phyloP scores from a whole-genome alignment of 2,113 vertebrate species.

The Prunella himalayana region DNA sequence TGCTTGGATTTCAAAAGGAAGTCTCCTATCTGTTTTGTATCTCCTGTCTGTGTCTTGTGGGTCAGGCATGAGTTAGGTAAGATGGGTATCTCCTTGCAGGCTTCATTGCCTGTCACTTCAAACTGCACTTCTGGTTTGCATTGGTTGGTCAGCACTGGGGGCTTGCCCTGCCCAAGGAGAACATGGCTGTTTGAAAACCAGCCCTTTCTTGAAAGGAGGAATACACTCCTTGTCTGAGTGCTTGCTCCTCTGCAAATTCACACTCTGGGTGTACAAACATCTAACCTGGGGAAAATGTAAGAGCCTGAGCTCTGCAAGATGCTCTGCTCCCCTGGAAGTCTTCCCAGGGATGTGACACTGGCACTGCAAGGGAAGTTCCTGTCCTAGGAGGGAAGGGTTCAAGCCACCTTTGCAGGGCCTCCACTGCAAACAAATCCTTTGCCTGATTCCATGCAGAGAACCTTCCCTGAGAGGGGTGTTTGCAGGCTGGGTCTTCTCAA shows the following conservation, averaged over 20 bases:
- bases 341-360: background rate
- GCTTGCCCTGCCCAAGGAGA: background rate
- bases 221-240: background rate
- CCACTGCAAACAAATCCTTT: background rate
- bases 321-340: background rate
- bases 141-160: background rate
- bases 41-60: background rate
- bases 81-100: background rate
- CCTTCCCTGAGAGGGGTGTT: background rate
- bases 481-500: background rate
- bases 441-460: background rate
- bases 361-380: background rate
- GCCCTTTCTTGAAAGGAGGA: background rate
- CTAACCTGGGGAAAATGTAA: background rate
- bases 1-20: background rate
- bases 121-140: background rate
- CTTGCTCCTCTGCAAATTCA: background rate
- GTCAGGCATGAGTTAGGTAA: background rate
- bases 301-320: background rate
- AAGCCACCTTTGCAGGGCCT: background rate
- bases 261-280: background rate
- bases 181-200: background rate
- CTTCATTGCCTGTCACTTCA: background rate
- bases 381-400: background rate
- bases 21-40: fast-evolving